phyloP scores from a whole-genome alignment of 2,888 invertebrate species.

The Lasioglossum zephyrum region DNA sequence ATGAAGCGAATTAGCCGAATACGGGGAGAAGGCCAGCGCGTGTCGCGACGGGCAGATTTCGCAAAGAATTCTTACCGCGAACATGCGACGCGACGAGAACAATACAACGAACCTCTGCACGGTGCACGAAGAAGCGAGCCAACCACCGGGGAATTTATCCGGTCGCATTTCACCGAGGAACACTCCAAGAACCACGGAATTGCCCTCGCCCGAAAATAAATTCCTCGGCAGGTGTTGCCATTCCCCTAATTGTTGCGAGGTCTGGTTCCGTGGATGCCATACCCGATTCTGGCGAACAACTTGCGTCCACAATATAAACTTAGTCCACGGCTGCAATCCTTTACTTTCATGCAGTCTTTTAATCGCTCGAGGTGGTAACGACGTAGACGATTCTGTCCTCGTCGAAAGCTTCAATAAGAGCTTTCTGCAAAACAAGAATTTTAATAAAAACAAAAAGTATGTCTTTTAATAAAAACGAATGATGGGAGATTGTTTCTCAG shows the following conservation, averaged over 20 bases:
- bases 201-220: conserved; percentile 36
- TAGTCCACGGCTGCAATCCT: background rate
- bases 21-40: background rate
- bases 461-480: background rate
- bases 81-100: background rate
- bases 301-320: background rate
- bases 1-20: background rate
- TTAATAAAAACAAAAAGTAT: background rate
- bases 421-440: background rate
- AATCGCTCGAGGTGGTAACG: background rate
- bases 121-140: background rate
- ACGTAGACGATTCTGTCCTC: background rate
- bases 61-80: background rate
- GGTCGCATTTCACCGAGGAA: conserved; percentile 9
- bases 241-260: conserved; percentile 37
- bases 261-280: background rate
- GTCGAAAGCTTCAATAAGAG: background rate
- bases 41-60: background rate
- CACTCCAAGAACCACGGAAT: conserved; percentile 16
- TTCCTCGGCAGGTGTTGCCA: conserved; percentile 43
- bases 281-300: background rate
- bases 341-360: background rate
- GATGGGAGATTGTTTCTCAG: no score
- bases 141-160: conserved; percentile 19
- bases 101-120: background rate